These are phyloP conservation scores for Drosophila merina DNA, from an alignment of 2,888 invertebrate genomes.

Conservation along the genomic window DNA sequence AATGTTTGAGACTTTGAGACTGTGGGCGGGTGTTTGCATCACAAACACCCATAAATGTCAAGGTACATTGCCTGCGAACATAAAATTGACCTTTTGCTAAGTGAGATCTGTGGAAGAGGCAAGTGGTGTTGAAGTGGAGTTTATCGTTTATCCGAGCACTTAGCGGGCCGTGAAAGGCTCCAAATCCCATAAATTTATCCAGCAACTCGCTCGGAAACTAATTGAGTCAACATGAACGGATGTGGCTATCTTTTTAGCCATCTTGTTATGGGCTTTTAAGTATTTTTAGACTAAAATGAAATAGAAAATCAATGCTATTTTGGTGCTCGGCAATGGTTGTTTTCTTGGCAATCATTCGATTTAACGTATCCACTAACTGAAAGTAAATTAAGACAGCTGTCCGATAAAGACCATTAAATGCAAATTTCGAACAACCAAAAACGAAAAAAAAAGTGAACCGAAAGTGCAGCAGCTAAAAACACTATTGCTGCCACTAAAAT, in stretches of 20 bases:
- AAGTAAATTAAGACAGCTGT: slow-evolving; percentile 45
- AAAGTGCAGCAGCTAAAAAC: slow-evolving; percentile 36
- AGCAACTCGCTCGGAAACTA: slow-evolving; percentile 45
- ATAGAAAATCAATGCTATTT: slow-evolving; percentile 52
- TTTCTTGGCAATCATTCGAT: slow-evolving; percentile 50
- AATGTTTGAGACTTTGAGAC: background rate
- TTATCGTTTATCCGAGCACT: slow-evolving; percentile 47
- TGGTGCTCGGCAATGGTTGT: slow-evolving; percentile 42
- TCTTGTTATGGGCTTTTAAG: slow-evolving; percentile 5
- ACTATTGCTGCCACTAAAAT: slow-evolving; percentile 41
- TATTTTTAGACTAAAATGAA: slow-evolving; percentile 58
- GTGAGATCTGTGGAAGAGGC: background rate
- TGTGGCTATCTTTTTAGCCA: slow-evolving; percentile 23
- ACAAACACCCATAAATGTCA: slow-evolving; percentile 54
- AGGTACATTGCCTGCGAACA: slow-evolving; percentile 51
- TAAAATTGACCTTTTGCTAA: slow-evolving; percentile 43
- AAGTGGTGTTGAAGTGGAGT: slow-evolving; percentile 23
- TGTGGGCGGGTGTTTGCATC: slow-evolving; percentile 18
- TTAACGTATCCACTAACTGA: slow-evolving; percentile 36
- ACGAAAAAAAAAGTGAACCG: slow-evolving; percentile 23
- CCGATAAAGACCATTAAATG: slow-evolving; percentile 29
- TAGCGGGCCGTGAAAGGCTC: slow-evolving; percentile 33
- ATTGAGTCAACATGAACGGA: slow-evolving; percentile 61
- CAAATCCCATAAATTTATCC: slow-evolving; percentile 57
- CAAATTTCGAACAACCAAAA: slow-evolving; percentile 15